Conservation (phyloP, 2,797 vertebrate genomes). For the Chromobotia macracanthus region DNA sequence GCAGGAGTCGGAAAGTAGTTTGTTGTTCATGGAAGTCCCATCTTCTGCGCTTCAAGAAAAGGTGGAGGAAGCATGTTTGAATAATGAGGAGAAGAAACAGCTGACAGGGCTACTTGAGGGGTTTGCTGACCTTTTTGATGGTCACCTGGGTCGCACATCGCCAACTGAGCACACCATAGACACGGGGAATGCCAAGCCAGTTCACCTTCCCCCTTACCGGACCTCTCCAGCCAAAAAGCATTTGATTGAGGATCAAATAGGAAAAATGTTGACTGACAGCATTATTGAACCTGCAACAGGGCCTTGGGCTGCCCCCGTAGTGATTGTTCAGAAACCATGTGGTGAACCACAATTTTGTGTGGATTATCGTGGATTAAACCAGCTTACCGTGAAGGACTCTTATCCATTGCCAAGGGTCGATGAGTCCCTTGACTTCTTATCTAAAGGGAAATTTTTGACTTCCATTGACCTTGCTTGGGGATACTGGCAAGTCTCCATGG, state of each 20-base stretch:
- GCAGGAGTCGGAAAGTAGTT: background rate
- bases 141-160: background rate
- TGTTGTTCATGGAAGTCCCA: background rate
- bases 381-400: conserved; percentile 46
- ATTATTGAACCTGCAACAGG: conserved; percentile 42
- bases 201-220: conserved; percentile 33
- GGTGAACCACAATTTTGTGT: conserved; percentile 42
- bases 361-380: conserved; percentile 39
- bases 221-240: conserved; percentile 38
- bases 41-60: background rate
- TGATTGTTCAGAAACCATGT: conserved; percentile 36
- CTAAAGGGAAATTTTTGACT: conserved; percentile 31
- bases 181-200: conserved; percentile 22
- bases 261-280: conserved; percentile 37
- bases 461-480: conserved; percentile 40
- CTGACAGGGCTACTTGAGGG: background rate
- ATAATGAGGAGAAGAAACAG: too few relatives aligned
- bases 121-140: conserved; percentile 19
- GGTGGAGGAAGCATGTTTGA: background rate
- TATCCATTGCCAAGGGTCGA: conserved; percentile 43
- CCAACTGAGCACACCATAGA: conserved; percentile 31
- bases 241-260: conserved; percentile 41
- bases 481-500: background rate
- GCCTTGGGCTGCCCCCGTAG: conserved; percentile 27
- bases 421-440: conserved; percentile 53